A percentile compares a stretch with the other conserved stretches of the same genome.
phyloP scores from a whole-genome alignment of 1,140 invertebrate genomes.

The Drosophila athabasca region DNA sequence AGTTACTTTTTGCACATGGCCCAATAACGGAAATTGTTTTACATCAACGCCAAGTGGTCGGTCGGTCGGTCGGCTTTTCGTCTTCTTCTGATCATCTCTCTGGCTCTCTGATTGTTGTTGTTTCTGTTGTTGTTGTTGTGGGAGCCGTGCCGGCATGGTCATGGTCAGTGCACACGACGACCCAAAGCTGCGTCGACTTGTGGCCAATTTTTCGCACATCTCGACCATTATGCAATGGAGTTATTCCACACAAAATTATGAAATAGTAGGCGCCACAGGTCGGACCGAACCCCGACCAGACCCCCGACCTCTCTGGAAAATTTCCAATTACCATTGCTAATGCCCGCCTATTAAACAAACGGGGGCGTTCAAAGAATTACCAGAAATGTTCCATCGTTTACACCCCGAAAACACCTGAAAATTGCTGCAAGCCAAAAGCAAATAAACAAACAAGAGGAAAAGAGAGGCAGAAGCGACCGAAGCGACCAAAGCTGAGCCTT shows the following conservation, averaged over 20 bases:
- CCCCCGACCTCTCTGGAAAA: constrained; percentile 6
- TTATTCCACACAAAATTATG: constrained; percentile 66
- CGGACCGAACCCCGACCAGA: neutral
- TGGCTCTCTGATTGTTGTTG: no score
- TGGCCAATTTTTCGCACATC: constrained; percentile 77
- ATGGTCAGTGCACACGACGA: constrained; percentile 81
- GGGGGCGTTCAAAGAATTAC: constrained; percentile 51
- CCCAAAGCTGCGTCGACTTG: constrained; percentile 45
- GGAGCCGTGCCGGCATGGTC: constrained; percentile 66
- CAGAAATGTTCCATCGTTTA: constrained; percentile 56
- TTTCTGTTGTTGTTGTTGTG: constrained; percentile 15
- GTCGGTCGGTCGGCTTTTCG: neutral
- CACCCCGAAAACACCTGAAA: constrained; percentile 22
- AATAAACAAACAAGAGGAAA: constrained; percentile 36
- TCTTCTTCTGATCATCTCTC: constrained; percentile 11
- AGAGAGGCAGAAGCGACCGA: no score
- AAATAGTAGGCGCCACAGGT: constrained; percentile 46
- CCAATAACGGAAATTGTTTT: constrained; percentile 80
- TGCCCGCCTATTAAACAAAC: constrained; percentile 54
- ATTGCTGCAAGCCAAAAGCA: constrained; percentile 28
- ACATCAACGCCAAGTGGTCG: constrained; percentile 66
- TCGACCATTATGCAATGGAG: constrained; percentile 61
- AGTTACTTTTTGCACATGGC: constrained; percentile 75
- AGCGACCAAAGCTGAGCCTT: no score
- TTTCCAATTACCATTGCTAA: constrained; percentile 45